Base-by-base conservation (phyloP, 2,113 vertebrate species). In the Chloebia gouldiae region DNA sequence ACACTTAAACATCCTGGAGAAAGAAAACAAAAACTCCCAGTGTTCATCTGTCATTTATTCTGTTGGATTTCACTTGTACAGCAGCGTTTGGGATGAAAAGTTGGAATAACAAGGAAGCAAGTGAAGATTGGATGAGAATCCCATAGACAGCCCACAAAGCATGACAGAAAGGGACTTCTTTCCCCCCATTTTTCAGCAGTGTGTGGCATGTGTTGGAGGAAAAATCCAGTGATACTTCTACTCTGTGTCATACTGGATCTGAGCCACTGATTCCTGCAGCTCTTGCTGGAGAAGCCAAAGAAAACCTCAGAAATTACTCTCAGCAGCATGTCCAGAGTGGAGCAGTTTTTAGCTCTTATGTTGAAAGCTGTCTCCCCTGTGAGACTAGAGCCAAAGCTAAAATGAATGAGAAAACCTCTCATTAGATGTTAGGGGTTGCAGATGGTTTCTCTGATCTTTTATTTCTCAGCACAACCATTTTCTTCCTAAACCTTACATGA, bases 341-440 rank as follows among this genome's bases (percentile, higher is more conserved):
- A 83, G 90, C 81, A 83, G 42, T 93, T 95, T 96, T 93, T 96
- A 95, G 89, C 69, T 85, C 54, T 93, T 81, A 56, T 83, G 54
- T 63, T 79, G 86, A 89, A 89, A 92, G 53, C 72, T 89, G 53
- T 90, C 85, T 94, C 68, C n/a, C 40, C 51, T 10, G 33, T 94
- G 57, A 86, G 66, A 45, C 13, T 44, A 47, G 51, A 97, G 63
- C 68, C 88, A 91, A 88, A 94, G 70, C 60, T 24, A 91, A 75
- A 86, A 63, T 75, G 90, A 81, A 85, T 49, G 64, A 91, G 56
- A 69, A 93, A 81, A 89, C 37, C 57, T 86, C 42, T 50, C 44
- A 6, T 63, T 84, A 88, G 12, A 77, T 85, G 42, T 33, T 35
- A 59, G 53, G 47, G 31, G 14, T 59, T 95, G n/a, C 1, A 20